A percentile compares a stretch with the other conserved stretches of the same genome.
Evolutionary conservation across 1,140 invertebrate species (phyloP).

Genomic region (Parapsyche elsis): DNA sequence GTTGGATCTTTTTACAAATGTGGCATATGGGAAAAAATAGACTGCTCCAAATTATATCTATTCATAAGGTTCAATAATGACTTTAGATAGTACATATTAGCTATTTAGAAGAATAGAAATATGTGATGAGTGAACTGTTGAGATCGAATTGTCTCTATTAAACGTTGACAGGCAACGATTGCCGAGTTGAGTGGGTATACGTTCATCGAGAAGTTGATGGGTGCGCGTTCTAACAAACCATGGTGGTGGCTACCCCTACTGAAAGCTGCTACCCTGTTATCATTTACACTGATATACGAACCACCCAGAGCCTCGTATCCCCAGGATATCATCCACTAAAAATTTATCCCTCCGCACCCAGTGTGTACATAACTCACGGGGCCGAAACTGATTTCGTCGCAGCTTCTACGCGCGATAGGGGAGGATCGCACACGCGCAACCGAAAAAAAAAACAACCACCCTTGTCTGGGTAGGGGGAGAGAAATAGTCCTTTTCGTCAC

Average conservation of each 20-base stretch:
- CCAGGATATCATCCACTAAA: slow-evolving; percentile 50
- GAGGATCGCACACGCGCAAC: neutral
- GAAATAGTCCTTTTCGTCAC: neutral
- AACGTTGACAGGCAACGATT: too few species aligned
- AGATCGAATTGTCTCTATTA: too few species aligned
- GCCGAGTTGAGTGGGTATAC: neutral
- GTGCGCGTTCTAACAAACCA: slow-evolving; percentile 34
- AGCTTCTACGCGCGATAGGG: slow-evolving; percentile 29
- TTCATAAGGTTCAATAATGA: too few species aligned
- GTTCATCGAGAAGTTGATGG: slow-evolving; percentile 40
- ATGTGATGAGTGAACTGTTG: too few species aligned
- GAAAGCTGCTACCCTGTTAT: slow-evolving; percentile 46
- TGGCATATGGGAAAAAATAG: too few species aligned
- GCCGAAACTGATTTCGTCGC: slow-evolving; percentile 48
- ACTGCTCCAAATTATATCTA: too few species aligned
- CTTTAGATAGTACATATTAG: too few species aligned
- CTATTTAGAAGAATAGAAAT: too few species aligned
- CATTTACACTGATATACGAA: slow-evolving; percentile 51
- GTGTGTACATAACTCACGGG: slow-evolving; percentile 46
- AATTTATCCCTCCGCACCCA: slow-evolving; percentile 47
- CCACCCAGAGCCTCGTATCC: slow-evolving; percentile 26
- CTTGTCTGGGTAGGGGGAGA: neutral
- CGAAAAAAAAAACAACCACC: neutral
- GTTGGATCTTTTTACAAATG: too few species aligned
- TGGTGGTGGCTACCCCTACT: slow-evolving; percentile 23